phyloP scores from a whole-genome alignment of 1,140 invertebrate genomes.

The Penaeus indicus region DNA sequence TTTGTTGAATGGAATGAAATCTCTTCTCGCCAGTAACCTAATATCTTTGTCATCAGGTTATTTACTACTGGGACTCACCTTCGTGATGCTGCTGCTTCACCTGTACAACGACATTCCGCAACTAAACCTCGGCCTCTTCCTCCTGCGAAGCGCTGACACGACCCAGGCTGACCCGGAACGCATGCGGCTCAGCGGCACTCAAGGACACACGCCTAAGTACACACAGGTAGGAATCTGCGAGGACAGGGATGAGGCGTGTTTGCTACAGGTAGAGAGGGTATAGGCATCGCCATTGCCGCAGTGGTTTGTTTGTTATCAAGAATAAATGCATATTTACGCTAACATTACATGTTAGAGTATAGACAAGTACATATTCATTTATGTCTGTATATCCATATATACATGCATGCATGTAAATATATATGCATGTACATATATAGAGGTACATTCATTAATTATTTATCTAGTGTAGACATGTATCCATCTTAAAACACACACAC shows the following conservation, averaged over 20 bases:
- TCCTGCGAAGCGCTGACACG: constrained; percentile 79
- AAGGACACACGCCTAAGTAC: constrained; percentile 6
- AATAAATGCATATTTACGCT: no score
- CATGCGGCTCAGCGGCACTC: constrained; percentile 73
- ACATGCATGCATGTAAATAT: background rate
- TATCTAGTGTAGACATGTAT: no score
- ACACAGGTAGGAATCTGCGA: constrained; percentile 1
- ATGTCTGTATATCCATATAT: background rate
- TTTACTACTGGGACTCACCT: constrained; percentile 82
- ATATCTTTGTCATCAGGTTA: constrained; percentile 76
- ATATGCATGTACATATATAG: no score
- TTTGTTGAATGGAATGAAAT: no score
- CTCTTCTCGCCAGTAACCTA: no score
- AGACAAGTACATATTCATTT: no score
- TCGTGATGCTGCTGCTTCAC: constrained; percentile 85
- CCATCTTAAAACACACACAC: background rate
- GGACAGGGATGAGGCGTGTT: background rate
- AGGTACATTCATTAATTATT: no score
- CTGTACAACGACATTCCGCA: constrained; percentile 90
- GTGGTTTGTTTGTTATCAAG: no score
- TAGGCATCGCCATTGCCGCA: no score
- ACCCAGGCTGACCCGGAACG: constrained; percentile 75
- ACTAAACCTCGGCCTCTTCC: constrained; percentile 84
- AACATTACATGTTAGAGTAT: no score
- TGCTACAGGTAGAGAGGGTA: background rate